Conservation (phyloP, 1,140 invertebrate genomes). For the Lordiphosa stackelbergi region DNA sequence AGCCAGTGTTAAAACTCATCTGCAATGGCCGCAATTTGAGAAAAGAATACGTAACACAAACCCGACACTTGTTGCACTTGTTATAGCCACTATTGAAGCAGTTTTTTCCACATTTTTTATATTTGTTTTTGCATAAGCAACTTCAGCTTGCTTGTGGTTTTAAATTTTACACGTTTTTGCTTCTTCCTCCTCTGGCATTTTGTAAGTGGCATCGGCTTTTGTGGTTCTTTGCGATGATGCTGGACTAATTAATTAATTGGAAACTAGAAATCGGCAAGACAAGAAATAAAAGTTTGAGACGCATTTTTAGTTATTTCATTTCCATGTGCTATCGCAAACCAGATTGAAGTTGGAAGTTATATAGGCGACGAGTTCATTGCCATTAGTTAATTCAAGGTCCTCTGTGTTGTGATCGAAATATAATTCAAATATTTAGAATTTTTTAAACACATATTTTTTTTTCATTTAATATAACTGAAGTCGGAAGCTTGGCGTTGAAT, state of each 20-base stretch:
- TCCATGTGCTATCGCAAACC: slow-evolving; percentile 27
- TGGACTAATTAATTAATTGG: slow-evolving; percentile 49
- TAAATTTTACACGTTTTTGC: slow-evolving; percentile 2
- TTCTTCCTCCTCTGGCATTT: slow-evolving; percentile 37
- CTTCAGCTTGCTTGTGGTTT: slow-evolving; percentile 10
- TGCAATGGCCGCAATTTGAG: slow-evolving; percentile 44
- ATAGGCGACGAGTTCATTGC: slow-evolving; percentile 43
- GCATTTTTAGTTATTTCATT: slow-evolving; percentile 26
- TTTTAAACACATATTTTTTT: no score
- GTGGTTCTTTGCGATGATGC: slow-evolving; percentile 13
- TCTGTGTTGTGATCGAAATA: background rate
- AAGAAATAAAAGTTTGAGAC: slow-evolving; percentile 13
- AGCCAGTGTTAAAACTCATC: slow-evolving; percentile 16
- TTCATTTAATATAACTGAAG: slow-evolving; percentile 14
- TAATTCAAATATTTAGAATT: slow-evolving; percentile 7
- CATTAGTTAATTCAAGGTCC: slow-evolving; percentile 20
- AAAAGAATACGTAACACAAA: slow-evolving; percentile 28
- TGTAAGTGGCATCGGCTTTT: slow-evolving; percentile 14
- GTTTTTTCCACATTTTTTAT: slow-evolving; percentile 7
- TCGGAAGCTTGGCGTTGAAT: slow-evolving; percentile 18
- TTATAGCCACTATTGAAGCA: slow-evolving; percentile 14
- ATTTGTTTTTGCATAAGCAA: slow-evolving; percentile 29
- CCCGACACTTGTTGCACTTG: slow-evolving; percentile 13
- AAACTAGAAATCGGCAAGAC: slow-evolving; percentile 18
- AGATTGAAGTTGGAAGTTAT: slow-evolving; percentile 26